Evolutionary conservation across 37 sponge, comb jelly and placozoan species (phyloP).

Genomic region (Aphrocallistes beatrix): DNA sequence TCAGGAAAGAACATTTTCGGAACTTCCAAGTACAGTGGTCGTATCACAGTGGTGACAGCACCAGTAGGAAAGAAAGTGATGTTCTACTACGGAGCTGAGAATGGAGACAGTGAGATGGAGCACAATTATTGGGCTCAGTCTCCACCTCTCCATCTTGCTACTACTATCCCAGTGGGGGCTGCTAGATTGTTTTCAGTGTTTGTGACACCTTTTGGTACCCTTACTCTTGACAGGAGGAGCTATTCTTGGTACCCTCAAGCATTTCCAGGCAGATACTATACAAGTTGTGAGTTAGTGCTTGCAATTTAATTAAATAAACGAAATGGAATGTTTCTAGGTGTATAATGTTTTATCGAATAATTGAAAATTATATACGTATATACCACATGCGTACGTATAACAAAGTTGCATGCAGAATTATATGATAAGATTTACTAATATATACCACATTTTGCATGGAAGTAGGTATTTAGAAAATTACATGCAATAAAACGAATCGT

Average conservation of each 20-base stretch:
- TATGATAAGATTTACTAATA: too few species aligned
- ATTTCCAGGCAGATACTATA: background rate
- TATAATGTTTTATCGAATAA: too few species aligned
- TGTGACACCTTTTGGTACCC: background rate
- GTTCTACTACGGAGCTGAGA: background rate
- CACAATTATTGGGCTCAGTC: background rate
- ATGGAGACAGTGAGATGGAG: conserved; percentile 19
- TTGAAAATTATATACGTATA: too few species aligned
- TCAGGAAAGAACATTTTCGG: background rate
- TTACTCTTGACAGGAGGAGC: background rate
- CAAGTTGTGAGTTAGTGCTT: too few species aligned
- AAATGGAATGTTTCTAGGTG: too few species aligned
- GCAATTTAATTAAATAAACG: too few species aligned
- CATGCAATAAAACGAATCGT: too few species aligned
- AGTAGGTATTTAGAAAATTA: too few species aligned
- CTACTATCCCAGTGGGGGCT: background rate
- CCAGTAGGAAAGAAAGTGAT: background rate
- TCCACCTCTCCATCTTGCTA: background rate
- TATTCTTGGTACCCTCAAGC: background rate
- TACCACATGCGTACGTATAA: too few species aligned
- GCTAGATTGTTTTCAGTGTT: background rate
- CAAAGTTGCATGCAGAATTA: too few species aligned
- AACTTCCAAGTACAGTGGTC: background rate
- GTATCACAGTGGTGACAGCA: background rate
- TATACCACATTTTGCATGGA: too few species aligned